Percentiles rank a stretch among this genome's conserved stretches.
These are phyloP conservation scores for Noctua janthe DNA, from an alignment of 2,888 invertebrate species.

Conservation along the genomic window DNA sequence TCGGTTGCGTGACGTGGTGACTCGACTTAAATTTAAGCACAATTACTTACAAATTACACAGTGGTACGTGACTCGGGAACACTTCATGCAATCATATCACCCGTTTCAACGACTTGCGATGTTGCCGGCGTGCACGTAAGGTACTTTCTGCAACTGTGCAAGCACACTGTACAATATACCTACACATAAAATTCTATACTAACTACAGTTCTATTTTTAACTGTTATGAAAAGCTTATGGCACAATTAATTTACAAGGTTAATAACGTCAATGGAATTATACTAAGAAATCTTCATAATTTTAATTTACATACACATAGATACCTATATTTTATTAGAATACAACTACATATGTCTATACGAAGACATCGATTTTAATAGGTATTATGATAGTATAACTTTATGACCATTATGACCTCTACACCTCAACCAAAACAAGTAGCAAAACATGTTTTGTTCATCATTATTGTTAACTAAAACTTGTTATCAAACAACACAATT, in stretches of 20 bases:
- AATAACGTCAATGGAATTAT: background rate
- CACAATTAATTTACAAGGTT: slow-evolving; percentile 3
- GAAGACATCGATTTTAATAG: slow-evolving; percentile 13
- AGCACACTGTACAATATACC: background rate
- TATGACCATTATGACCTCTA: slow-evolving; percentile 36
- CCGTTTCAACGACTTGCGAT: slow-evolving; percentile 68
- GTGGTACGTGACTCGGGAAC: slow-evolving; percentile 78
- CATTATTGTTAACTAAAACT: slow-evolving; percentile 19
- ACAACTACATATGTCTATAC: slow-evolving; percentile 12
- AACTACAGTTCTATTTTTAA: slow-evolving; percentile 8
- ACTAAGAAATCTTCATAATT: slow-evolving; percentile 3
- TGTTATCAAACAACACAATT: slow-evolving; percentile 19
- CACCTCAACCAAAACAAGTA: slow-evolving; percentile 22
- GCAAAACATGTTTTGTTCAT: slow-evolving; percentile 34
- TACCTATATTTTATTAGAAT: slow-evolving; percentile 17
- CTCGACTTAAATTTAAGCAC: slow-evolving; percentile 70
- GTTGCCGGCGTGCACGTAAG: slow-evolving; percentile 58
- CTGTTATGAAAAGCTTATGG: background rate
- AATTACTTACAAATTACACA: slow-evolving; percentile 79
- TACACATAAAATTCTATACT: background rate
- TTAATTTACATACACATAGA: slow-evolving; percentile 4
- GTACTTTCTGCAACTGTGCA: slow-evolving; percentile 27
- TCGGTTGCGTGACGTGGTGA: slow-evolving; percentile 72
- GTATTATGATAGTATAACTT: slow-evolving; percentile 18
- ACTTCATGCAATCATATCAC: slow-evolving; percentile 78